Evolutionary conservation across 2,113 vertebrate genomes (phyloP), one percentile per base, ranked within the genome.

Genomic region (Dendropsophus ebraccatus): DNA sequence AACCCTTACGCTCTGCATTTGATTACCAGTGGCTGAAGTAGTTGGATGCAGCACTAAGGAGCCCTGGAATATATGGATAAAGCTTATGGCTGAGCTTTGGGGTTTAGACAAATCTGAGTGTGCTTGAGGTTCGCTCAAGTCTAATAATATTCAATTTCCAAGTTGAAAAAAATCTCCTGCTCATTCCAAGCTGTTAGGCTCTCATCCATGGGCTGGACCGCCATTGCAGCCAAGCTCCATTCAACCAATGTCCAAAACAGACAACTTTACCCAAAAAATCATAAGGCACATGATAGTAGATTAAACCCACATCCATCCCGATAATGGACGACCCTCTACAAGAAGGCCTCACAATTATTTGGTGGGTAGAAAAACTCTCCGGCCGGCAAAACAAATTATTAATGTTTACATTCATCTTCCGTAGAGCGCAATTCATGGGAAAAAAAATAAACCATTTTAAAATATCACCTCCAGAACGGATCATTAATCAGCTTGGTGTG

Each of bases 371-470:
- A 74, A 72, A 81, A 81, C 50, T 49, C 47, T 62, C n/a, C 19
- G 70, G 52, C n/a, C 41, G 21, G 73, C 50, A 87, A 81, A 87
- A 87, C 85, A 81, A 81, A 87, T 81, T 87, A 74, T 87, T 87
- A 87, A 87, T 87, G 85, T 81, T 87, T 87, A 87, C 85, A 87
- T 87, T 87, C 73, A 80, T 88, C 87, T 83, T 88, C 79, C 84
- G 85, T 83, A 89, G 81, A 58, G 88, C 80, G 72, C 87, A 80
- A 52, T 87, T 89, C 49, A 88, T 80, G 85, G 82, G 82, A 89
- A 65, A 76, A 89, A 65, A 76, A 81, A 72, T 80, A 86, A 86
- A 84, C 76, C 65, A 52, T 72, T 50, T 76, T 49, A 82, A 52
- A 73, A 56, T 60, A 54, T 86, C 81, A 80, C 77, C 54, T 73